Conservation (phyloP, 2,888 invertebrate genomes). For the Pegoplata infirma region DNA sequence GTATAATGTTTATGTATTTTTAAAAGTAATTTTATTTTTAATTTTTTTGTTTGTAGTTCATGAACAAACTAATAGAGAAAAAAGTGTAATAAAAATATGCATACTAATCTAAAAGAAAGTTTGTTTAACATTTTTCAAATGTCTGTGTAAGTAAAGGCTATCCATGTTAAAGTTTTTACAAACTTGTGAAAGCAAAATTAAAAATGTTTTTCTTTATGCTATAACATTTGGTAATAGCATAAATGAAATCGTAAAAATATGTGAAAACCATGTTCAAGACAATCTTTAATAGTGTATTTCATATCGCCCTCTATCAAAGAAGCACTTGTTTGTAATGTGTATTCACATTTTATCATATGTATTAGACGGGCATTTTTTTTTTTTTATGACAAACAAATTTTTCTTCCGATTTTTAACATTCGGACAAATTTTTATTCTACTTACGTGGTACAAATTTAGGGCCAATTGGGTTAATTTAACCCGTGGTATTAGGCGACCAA, state of each 20-base stretch:
- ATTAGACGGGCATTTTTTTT: no score
- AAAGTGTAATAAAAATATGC: background rate
- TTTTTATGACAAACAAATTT: no score
- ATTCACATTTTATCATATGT: no score
- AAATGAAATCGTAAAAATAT: no score
- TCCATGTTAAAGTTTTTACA: background rate
- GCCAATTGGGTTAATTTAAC: no score
- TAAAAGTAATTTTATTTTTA: background rate
- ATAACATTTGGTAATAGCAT: background rate
- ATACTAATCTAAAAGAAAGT: background rate
- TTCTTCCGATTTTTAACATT: no score
- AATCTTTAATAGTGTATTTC: background rate
- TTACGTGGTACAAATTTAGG: no score
- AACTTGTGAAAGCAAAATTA: background rate
- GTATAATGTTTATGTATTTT: background rate
- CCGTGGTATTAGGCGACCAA: no score
- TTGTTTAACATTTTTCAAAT: background rate
- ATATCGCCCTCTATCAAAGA: background rate
- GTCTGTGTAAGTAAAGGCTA: background rate
- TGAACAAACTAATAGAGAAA: background rate
- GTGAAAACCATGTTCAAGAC: no score
- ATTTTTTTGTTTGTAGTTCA: background rate
- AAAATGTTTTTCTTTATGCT: no score
- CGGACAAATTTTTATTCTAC: no score
- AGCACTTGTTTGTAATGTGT: slow-evolving; percentile 4